Evolutionary conservation across 37 sponge, comb jelly and placozoan genomes (phyloP).

Genomic region (Beroe forskalii): DNA sequence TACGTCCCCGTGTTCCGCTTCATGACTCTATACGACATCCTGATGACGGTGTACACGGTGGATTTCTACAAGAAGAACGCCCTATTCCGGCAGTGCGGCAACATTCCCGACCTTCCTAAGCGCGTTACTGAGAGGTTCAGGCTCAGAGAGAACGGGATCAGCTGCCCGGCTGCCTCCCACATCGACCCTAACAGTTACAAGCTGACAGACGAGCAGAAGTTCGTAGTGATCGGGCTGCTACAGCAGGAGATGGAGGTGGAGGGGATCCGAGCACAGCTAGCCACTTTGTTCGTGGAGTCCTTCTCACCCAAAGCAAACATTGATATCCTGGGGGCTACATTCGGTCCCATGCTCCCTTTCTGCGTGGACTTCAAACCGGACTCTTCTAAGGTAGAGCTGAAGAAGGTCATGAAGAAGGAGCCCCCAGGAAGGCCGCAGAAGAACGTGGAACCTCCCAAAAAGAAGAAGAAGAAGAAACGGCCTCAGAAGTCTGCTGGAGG

Average conservation of each 20-base stretch:
- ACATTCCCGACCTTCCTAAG: background rate
- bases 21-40: background rate
- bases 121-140: background rate
- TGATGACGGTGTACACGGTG: background rate
- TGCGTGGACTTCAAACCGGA: no score
- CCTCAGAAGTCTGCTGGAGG: no score
- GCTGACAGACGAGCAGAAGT: conserved; percentile 20
- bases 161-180: background rate
- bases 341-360: background rate
- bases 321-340: background rate
- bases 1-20: background rate
- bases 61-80: background rate
- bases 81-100: background rate
- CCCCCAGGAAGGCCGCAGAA: no score
- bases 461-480: no score
- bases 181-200: background rate
- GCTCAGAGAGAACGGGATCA: background rate
- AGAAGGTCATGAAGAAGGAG: no score
- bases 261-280: background rate
- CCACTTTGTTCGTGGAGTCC: background rate
- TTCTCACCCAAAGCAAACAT: background rate
- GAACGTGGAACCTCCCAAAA: no score
- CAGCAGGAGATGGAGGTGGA: background rate
- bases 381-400: no score
- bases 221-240: background rate